Percentiles rank a stretch among this genome's conserved stretches.
Evolutionary conservation across 2,113 vertebrate genomes (phyloP).

Genomic region (Zapornia atra): DNA sequence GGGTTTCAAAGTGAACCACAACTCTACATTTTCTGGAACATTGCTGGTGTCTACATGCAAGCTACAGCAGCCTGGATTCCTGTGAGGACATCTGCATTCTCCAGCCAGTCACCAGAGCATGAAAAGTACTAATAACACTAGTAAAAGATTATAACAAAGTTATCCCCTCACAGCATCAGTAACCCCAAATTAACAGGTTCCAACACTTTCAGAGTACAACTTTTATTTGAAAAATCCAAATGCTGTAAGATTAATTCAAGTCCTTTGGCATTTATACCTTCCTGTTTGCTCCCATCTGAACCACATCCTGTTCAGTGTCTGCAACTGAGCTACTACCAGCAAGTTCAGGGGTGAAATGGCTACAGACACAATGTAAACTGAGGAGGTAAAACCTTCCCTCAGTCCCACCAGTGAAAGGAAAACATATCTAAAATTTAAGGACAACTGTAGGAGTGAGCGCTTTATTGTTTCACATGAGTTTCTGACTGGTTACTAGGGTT

Average conservation of each 20-base stretch:
- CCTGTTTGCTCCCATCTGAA: not conserved
- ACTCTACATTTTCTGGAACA: not conserved
- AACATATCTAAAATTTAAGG: not conserved
- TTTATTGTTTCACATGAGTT: not conserved
- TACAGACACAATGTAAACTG: fast-evolving
- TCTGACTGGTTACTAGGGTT: not conserved
- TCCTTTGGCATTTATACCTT: not conserved
- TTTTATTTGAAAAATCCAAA: not conserved
- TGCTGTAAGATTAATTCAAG: not conserved
- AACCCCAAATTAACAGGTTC: not conserved
- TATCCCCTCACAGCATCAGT: not conserved
- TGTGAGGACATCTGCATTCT: not conserved
- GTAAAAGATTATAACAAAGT: not conserved
- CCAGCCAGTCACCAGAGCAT: not conserved
- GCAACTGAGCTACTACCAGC: not conserved
- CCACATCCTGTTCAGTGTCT: not conserved
- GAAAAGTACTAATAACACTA: not conserved
- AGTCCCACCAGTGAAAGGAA: not conserved
- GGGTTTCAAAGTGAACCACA: not conserved
- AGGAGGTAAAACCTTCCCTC: not conserved
- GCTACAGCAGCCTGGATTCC: not conserved
- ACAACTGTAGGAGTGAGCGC: not conserved
- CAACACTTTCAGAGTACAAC: not conserved
- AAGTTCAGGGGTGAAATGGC: not conserved
- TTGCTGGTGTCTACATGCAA: not conserved